Conservation (phyloP, 2,113 vertebrate species). For the Semnornis frantzii region DNA sequence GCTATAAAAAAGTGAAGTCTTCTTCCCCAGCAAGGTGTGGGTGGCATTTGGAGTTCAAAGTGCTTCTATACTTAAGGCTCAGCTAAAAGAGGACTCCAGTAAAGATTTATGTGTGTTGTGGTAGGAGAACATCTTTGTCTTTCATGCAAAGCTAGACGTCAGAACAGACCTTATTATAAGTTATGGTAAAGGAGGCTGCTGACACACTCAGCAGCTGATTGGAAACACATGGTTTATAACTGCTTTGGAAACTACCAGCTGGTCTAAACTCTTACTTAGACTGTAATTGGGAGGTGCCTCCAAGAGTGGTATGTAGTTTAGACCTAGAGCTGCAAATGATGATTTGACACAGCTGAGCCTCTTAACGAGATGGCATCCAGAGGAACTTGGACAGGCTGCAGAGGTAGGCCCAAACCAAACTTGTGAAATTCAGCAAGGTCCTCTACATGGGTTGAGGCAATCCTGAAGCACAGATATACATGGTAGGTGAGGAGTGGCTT, state of each 20-base stretch:
- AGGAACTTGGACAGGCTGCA: too few relatives aligned
- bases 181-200: conserved; percentile 60
- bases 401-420: too few relatives aligned
- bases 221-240: conserved; percentile 71
- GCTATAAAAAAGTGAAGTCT: background rate
- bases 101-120: conserved; percentile 59
- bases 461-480: too few relatives aligned
- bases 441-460: too few relatives aligned
- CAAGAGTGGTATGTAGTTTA: conserved; percentile 49
- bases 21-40: conserved; percentile 15
- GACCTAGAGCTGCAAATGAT: conserved; percentile 36
- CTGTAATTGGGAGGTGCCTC: conserved; percentile 69
- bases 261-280: conserved; percentile 61
- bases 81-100: conserved; percentile 17
- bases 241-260: conserved; percentile 60
- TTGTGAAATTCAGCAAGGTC: too few relatives aligned
- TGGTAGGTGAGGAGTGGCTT: too few relatives aligned
- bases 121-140: conserved; percentile 2
- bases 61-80: conserved; percentile 40
- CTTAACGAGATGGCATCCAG: background rate
- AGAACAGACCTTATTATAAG: conserved; percentile 63
- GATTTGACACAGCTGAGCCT: background rate
- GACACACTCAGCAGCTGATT: conserved; percentile 69
- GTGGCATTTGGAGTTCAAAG: background rate
- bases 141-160: conserved; percentile 36